phyloP scores from a whole-genome alignment of 2,113 vertebrate genomes.

The Xerus inauris region DNA sequence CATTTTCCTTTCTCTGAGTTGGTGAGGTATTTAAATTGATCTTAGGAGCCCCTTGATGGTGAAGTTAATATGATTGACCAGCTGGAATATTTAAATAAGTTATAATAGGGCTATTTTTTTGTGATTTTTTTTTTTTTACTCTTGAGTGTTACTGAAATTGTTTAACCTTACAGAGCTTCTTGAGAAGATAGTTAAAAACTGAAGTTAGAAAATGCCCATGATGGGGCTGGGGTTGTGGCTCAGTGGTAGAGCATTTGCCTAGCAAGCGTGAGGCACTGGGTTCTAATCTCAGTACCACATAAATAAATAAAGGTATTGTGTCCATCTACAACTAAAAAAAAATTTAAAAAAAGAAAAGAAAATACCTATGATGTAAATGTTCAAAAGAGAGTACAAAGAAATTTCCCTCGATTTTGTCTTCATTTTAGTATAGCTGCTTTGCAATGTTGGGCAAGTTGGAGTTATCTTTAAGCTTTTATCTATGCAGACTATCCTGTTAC shows the following conservation, averaged over 20 bases:
- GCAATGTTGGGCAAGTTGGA: not conserved
- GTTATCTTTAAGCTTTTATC: conserved; percentile 58
- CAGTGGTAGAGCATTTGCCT: too few species aligned
- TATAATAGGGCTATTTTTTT: conserved; percentile 41
- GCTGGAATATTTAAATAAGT: conserved; percentile 39
- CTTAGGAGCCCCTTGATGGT: not conserved
- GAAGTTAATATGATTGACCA: conserved; percentile 19
- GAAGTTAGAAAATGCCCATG: too few species aligned
- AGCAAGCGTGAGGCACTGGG: too few species aligned
- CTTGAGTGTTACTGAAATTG: conserved; percentile 47
- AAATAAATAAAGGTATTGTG: too few species aligned
- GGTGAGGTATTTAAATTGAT: not conserved
- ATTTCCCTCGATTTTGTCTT: conserved; percentile 27
- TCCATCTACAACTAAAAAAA: too few species aligned
- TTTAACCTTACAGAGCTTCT: conserved; percentile 13
- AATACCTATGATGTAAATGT: not conserved
- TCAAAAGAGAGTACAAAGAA: not conserved
- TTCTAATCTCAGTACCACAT: too few species aligned
- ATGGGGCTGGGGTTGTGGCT: too few species aligned
- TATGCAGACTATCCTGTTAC: conserved; percentile 66
- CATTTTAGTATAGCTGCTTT: conserved; percentile 42
- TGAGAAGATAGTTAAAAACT: conserved; percentile 38
- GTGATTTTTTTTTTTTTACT: conserved; percentile 49
- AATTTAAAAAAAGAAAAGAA: too few species aligned
- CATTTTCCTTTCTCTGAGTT: conserved; percentile 27